Evolutionary conservation across 2,797 vertebrate species (phyloP).

Genomic region (Muraenolepis orangiensis): DNA sequence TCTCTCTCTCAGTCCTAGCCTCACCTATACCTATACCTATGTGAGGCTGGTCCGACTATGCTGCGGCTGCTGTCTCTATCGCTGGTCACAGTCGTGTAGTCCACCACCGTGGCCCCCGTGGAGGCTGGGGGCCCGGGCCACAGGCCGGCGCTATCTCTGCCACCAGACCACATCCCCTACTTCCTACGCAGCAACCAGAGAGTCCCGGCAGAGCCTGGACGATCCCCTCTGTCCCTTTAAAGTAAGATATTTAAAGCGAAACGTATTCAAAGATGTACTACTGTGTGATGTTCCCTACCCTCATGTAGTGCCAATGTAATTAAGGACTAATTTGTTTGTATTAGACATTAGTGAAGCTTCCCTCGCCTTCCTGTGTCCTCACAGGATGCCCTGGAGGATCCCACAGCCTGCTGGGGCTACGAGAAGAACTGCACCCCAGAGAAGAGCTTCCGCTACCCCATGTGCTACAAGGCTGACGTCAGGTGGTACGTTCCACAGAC

Average conservation of each 20-base stretch:
- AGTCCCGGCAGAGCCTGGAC: slow-evolving; percentile 74
- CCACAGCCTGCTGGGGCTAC: slow-evolving; percentile 94
- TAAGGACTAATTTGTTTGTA: no score
- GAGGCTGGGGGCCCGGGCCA: slow-evolving; percentile 39
- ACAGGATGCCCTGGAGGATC: no score
- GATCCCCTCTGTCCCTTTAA: slow-evolving; percentile 89
- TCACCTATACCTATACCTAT: slow-evolving; percentile 49
- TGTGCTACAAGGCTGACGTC: slow-evolving; percentile 83
- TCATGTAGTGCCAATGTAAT: no score
- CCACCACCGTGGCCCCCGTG: slow-evolving; percentile 61
- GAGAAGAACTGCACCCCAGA: slow-evolving; percentile 84
- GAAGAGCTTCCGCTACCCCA: slow-evolving; percentile 83
- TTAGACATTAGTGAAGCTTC: no score
- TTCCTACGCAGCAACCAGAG: slow-evolving; percentile 84
- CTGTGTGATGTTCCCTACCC: no score
- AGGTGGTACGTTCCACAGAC: slow-evolving; percentile 78
- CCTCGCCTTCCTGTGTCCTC: no score
- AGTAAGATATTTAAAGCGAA: slow-evolving; percentile 77
- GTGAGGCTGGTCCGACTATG: slow-evolving; percentile 77
- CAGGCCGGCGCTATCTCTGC: slow-evolving; percentile 68
- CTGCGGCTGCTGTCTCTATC: slow-evolving; percentile 77
- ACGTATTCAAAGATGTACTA: no score
- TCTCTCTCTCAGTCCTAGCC: slow-evolving; percentile 36
- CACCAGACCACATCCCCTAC: slow-evolving; percentile 84
- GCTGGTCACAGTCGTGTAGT: slow-evolving; percentile 75